Base-by-base conservation (phyloP, 2,888 invertebrate genomes). In the Zelleria hepariella region DNA sequence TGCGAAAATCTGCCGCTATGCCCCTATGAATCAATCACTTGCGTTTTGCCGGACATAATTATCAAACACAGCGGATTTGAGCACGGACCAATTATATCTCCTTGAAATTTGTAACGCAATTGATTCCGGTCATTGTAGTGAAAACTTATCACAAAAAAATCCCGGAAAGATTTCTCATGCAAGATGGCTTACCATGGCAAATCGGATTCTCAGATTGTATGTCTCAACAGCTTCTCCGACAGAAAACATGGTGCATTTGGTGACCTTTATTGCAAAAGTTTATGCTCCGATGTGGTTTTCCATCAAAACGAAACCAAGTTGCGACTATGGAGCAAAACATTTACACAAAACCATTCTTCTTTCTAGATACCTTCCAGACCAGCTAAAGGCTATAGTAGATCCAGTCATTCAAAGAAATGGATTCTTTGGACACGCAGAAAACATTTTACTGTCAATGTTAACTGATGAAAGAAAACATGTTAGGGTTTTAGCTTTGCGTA, bases 131-230 rank as follows among this genome's bases (percentile, higher is more conserved):
- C 5, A 20, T 10, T 65, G 59, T 62, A 8, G 56, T 20, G 32
- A 48, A 15, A 59, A 62, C 4, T 54, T 66, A 57, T 60, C 62
- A 8, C 63, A 59, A 20, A 58, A 55, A 1, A 24, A 60, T 23
- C 67, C 65, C n/a, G 66, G 66, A 8, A 64, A 64, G 62, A 61
- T 65, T 48, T 52, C 60, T 1, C 65, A 66, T 59, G 60, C 66
- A 1, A 58, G 65, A 55, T 67, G 65, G 66, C 61, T 67, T 8
- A 67, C 66, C 5, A 54, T 53, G 15, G 66, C 65, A 2, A 67
- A 66, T 51, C 59, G 64, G 5, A 64, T 66, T 27, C 52, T 60
- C 24, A 18, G 57, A 49, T 42, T 60, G 21, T 49, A 32, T 26
- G 57, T 52, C 10, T 21, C 24, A 21, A 26, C 58, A 10, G 20